Base-by-base conservation (phyloP, 2,888 invertebrate species). In the Spisula subtruncata region DNA sequence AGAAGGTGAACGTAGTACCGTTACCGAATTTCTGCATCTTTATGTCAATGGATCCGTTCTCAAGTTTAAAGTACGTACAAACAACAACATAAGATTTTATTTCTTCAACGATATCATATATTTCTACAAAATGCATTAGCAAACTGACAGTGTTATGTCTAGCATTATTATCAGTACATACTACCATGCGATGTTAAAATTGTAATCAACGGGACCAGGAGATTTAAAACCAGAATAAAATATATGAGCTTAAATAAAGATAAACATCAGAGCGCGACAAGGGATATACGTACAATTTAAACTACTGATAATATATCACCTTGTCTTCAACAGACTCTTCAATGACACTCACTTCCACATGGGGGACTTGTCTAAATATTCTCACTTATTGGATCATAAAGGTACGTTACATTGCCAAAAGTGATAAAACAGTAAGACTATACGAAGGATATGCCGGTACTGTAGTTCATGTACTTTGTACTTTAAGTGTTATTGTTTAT, bases 281-380 rank as follows among this genome's bases (percentile, higher is more conserved):
- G 75, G 16, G 35, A 12, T 32, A 32, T 75, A n/a, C n/a, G n/a
- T n/a, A n/a, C n/a, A n/a, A n/a, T n/a, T n/a, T n/a, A 75, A 75
- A 75, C 2, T 18, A 75, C 32, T 32, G 35, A 75, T 75, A 32
- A 75, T 4, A 32, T 75, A 32, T 75, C 0, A 18, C 8, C 18
- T 18, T 75, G 32, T 32, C 75, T 32, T 29, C 18, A 32, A 32
- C 32, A 4, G 18, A 5, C 35, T 32, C 75, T 35, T 75, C 16
- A 75, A 75, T 32, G 75, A 32, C 32, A 75, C 75, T 75, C 35
- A 35, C 12, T 35, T 32, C 75, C 75, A 75, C 75, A 35, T 75
- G 75, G 29, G 75, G 75, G 16, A 75, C 18, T 32, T 75, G 18
- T 32, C 16, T 5, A 75, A 75, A 75, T 4, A 0, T 16, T 75